A percentile compares a stretch with the other conserved stretches of the same genome.
Evolutionary conservation across 2,113 vertebrate species (phyloP).

Genomic region (Gymnarchus niloticus): DNA sequence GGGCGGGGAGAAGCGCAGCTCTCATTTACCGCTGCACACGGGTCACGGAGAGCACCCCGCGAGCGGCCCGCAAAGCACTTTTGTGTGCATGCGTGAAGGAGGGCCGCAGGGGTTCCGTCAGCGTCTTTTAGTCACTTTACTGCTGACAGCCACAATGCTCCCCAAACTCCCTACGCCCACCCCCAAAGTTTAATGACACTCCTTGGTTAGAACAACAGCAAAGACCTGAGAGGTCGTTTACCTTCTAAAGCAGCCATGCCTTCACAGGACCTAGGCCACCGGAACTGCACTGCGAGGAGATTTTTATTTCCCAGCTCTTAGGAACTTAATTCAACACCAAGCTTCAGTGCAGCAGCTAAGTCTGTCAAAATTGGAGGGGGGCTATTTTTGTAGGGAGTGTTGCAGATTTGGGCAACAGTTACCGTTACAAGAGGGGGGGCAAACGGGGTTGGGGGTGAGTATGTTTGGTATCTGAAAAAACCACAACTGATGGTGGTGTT

Average conservation of each 20-base stretch:
- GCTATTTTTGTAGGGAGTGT: no score
- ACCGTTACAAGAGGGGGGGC: no score
- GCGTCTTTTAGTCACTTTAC: slow-evolving; percentile 13
- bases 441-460: no score
- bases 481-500: no score
- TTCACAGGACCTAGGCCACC: neutral
- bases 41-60: neutral
- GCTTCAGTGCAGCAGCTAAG: neutral
- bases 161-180: neutral
- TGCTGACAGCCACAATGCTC: slow-evolving; percentile 16
- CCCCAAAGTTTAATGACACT: neutral
- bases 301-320: neutral
- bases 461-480: no score
- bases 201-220: neutral
- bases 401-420: no score
- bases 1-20: neutral
- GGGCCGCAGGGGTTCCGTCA: neutral
- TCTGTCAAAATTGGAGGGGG: no score
- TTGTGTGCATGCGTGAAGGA: neutral
- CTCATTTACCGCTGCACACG: neutral
- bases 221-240: neutral
- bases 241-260: neutral
- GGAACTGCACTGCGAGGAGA: neutral
- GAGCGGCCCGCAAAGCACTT: neutral
- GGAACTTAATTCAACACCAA: neutral